Percentiles rank a stretch among this genome's conserved stretches.
Conservation (phyloP, 1,140 invertebrate genomes). For the Anastrepha ludens region DNA sequence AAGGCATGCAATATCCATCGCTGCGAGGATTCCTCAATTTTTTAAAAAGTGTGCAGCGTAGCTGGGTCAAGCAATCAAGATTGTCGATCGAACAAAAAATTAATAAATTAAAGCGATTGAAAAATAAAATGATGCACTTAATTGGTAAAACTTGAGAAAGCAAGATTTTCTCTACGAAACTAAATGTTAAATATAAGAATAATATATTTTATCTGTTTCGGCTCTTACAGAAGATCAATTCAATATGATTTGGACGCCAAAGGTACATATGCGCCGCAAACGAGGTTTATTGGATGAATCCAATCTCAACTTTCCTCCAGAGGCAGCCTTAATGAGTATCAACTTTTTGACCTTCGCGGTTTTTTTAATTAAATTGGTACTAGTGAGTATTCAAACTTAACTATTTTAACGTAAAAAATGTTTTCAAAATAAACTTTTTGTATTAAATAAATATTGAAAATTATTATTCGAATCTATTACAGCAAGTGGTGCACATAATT, state of each 20-base stretch:
- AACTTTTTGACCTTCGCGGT: conserved; percentile 89
- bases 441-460: background rate
- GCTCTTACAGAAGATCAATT: conserved; percentile 66
- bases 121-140: conserved; percentile 76
- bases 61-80: conserved; percentile 76
- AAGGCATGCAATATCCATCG: conserved; percentile 60
- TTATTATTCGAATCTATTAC: conserved; percentile 25
- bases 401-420: background rate
- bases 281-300: conserved; percentile 74
- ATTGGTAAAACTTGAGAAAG: conserved; percentile 75
- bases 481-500: conserved; percentile 75
- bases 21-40: conserved; percentile 74
- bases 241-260: conserved; percentile 65
- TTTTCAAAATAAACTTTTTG: background rate
- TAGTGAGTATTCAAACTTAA: conserved; percentile 76
- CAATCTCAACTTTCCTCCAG: conserved; percentile 85
- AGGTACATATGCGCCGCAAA: conserved; percentile 63
- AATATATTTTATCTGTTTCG: background rate
- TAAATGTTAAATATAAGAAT: background rate
- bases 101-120: conserved; percentile 76
- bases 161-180: background rate
- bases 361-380: conserved; percentile 86
- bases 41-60: conserved; percentile 76
- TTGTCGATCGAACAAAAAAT: conserved; percentile 77
- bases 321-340: conserved; percentile 86